phyloP scores from a whole-genome alignment of 2,797 vertebrate genomes.

The Telmatherina bonti region DNA sequence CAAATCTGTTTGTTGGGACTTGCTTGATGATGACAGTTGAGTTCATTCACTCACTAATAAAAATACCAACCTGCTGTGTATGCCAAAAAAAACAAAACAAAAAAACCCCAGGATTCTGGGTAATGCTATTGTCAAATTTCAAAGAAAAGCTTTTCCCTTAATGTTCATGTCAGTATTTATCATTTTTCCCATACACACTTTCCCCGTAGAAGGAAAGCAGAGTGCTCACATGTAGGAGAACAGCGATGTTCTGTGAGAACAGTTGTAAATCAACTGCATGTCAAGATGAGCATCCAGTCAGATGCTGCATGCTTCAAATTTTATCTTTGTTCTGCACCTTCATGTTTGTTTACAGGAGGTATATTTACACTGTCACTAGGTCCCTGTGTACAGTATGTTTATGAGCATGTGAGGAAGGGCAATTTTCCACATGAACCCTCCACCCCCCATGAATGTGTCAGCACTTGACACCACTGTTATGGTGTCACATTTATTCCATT shows the following conservation, averaged over 20 bases:
- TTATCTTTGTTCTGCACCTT: background rate
- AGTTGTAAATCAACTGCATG: background rate
- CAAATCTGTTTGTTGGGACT: too few relatives aligned
- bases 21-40: too few relatives aligned
- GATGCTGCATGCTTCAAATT: background rate
- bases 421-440: slow-evolving; percentile 37
- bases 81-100: too few relatives aligned
- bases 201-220: background rate
- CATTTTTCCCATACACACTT: background rate
- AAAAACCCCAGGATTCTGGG: background rate
- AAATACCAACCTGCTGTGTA: background rate
- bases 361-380: slow-evolving; percentile 5
- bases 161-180: background rate
- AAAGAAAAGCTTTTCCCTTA: background rate
- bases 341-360: background rate
- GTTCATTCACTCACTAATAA: background rate
- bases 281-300: background rate
- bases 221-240: background rate
- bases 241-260: background rate
- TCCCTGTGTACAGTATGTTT: background rate
- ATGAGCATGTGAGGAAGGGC: background rate
- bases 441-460: slow-evolving; percentile 10
- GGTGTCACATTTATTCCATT: slow-evolving; percentile 26
- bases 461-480: slow-evolving; percentile 26
- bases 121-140: background rate